A percentile compares a stretch with the other conserved stretches of the same genome.
Evolutionary conservation across 1,140 invertebrate genomes (phyloP).

Genomic region (Melitaea cinxia): DNA sequence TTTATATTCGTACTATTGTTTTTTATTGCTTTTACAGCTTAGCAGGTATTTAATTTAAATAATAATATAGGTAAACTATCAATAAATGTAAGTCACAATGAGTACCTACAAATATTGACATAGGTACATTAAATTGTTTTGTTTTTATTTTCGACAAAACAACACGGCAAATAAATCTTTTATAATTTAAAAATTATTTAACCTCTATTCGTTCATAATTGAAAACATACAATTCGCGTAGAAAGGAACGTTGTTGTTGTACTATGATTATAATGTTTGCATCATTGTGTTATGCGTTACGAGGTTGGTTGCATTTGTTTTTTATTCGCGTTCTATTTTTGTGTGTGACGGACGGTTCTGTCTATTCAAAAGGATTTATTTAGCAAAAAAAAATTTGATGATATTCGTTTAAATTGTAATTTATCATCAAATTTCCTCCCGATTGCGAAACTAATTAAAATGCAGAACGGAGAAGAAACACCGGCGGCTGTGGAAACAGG

Average conservation of each 20-base stretch:
- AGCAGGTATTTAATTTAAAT: too few relatives aligned
- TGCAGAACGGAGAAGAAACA: constrained; percentile 75
- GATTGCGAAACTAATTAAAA: constrained; percentile 60
- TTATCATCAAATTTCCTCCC: constrained; percentile 52
- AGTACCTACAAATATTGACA: too few relatives aligned
- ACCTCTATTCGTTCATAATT: not conserved
- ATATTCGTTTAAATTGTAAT: constrained; percentile 57
- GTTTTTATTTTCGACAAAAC: too few relatives aligned
- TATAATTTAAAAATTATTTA: too few relatives aligned
- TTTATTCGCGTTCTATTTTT: constrained; percentile 81
- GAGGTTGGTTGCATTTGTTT: constrained; percentile 76
- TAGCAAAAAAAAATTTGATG: constrained; percentile 66
- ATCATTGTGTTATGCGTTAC: constrained; percentile 40
- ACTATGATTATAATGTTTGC: constrained; percentile 35
- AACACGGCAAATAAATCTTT: too few relatives aligned
- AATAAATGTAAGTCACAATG: too few relatives aligned
- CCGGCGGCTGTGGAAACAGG: constrained; percentile 58
- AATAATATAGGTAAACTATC: too few relatives aligned
- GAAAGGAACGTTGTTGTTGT: constrained; percentile 2
- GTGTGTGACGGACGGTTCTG: constrained; percentile 79
- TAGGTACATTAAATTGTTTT: too few relatives aligned
- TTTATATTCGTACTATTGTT: too few relatives aligned
- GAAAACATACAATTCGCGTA: not conserved
- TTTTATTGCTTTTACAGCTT: too few relatives aligned
- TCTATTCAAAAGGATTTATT: constrained; percentile 62